Conservation (phyloP, 2,113 vertebrate species). For the Pelecanoides urinatrix region DNA sequence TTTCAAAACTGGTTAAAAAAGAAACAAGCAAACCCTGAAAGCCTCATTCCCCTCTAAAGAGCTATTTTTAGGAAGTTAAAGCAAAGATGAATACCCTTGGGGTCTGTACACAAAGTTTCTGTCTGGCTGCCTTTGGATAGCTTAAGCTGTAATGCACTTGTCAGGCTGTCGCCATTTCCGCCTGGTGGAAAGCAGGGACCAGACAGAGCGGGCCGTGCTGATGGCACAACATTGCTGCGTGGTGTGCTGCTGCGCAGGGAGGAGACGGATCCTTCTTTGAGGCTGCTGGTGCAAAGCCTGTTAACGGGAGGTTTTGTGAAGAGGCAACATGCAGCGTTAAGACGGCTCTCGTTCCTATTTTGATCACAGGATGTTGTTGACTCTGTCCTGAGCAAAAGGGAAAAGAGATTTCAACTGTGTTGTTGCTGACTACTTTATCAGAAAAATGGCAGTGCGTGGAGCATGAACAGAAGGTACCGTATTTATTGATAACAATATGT, state of each 20-base stretch:
- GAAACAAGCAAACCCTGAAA: background rate
- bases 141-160: background rate
- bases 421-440: background rate
- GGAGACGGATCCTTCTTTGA: background rate
- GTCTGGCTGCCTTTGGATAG: background rate
- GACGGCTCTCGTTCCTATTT: background rate
- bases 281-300: background rate
- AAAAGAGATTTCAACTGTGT: background rate
- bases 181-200: background rate
- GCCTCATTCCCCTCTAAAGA: background rate
- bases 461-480: background rate
- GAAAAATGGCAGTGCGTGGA: rapidly evolving
- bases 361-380: background rate
- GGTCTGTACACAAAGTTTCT: background rate
- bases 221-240: background rate
- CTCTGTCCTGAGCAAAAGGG: background rate
- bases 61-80: conserved; percentile 8
- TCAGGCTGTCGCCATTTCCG: background rate
- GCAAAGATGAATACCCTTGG: background rate
- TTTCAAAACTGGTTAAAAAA: conserved; percentile 6
- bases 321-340: background rate
- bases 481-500: background rate
- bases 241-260: background rate
- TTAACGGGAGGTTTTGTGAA: background rate
- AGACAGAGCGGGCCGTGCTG: rapidly evolving